Evolutionary conservation across 2,113 vertebrate genomes (phyloP), one percentile per base, ranked within the genome.

Genomic region (Atrichornis clamosus): DNA sequence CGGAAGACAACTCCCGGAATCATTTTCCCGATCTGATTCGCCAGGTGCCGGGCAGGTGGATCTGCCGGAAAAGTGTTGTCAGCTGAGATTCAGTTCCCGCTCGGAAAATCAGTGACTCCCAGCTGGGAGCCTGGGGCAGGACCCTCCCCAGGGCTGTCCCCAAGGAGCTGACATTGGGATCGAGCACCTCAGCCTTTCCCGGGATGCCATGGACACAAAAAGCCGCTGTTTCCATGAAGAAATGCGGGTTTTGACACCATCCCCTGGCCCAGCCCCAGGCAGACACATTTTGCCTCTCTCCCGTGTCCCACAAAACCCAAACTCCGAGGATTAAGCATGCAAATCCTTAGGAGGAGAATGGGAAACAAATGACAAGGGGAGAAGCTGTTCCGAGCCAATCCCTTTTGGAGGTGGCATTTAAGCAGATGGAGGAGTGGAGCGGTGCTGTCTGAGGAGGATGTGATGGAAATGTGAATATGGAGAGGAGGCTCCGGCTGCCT

Each of bases 381-480:
- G 93, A 85, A 72, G 95, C 60, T 55, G 75, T 16, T 82, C 37
- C 0, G 4, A 92, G 90, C 69, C 42, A n/a, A 62, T 78, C 64
- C 69, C 90, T 90, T 32, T 52, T 46, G 50, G 92, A 88, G 95
- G 87, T 93, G 92, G 84, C 88, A 89, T 94, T 94, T 92, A 8
- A 93, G 68, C 92, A 95, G 96, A 93, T 88, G 93, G 95, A 93
- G 89, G 91, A 94, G 68, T 5, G 69, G 73, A 94, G 90, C 21
- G 5, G 85, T 41, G 77, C 82, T 89, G 89, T 50, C 86, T 93
- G 93, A 80, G 78, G 72, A 95, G 84, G 90, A 94, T 95, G 95
- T 77, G 90, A 84, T 86, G 70, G 94, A 95, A 95, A 97, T 94
- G 96, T 27, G 86, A 93, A 91, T 95, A 60, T 26, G 90, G 94